Base-by-base conservation (phyloP, 2,797 vertebrate species). In the Gambusia yucatana region DNA sequence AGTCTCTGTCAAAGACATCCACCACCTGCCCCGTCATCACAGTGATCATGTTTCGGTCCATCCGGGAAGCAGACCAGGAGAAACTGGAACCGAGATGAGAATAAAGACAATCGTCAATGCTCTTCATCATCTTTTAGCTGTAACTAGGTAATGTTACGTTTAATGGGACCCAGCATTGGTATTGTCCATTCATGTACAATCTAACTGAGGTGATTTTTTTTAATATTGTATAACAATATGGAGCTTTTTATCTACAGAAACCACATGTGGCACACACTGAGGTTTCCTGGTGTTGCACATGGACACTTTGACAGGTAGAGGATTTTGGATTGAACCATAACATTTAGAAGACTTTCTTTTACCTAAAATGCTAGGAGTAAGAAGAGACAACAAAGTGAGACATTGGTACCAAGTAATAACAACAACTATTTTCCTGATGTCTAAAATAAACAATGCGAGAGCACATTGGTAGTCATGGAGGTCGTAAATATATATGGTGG, bases 21-120 rank as follows among this genome's bases (percentile, higher is more conserved):
- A 97, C 96, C 0, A 98, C 95, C 87, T 98, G 97, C 11, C 98
- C 98, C 0, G 97, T 96, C 94, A 99, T 95, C 76, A 98, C 90
- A 0, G 97, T 96, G 83, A 99, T 95, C 83, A 97, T 97, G 89
- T 97, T 98, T 79, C 98, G 96, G 91, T 99, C 97, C 87, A 98
- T 94, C 6, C 97, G 96, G 1, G 97, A 97, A 3, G 97, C 95
- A 30, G 93, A 96, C 98, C 98, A 99, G 0, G 97, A 97, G 90
- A 98, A 98, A 84, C 98, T 99, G 75, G 9, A 30, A 78, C 25
- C 73, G 10, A 47, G 36, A 61, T 10, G 17, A 57, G 33, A n/a
- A 36, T 0, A 43, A 77, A 52, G 65, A 59, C 25, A 61, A 52
- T 13, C 8, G 0, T 75, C 0, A 43, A 6, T n/a, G 22, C 39